Base-by-base conservation (phyloP, 2,888 invertebrate genomes). In the Phyto melanocephala region DNA sequence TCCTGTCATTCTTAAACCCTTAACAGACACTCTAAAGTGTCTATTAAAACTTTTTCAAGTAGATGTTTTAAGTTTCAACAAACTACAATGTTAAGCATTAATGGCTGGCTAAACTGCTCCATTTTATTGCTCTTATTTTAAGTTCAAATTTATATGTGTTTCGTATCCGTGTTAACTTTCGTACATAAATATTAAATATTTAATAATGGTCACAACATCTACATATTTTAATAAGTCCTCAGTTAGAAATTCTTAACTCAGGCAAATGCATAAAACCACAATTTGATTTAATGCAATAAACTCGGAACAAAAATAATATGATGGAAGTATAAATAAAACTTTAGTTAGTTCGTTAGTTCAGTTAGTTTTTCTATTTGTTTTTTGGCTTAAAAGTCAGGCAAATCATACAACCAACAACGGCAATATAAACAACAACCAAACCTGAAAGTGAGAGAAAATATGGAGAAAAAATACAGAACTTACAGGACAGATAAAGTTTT, bases 241-340 rank as follows among this genome's bases (percentile, higher is more conserved):
- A 11, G 17, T 40, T 56, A 63, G 42, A 78, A 58, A 45, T 63
- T 63, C 17, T 24, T 37, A 63, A 54, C 22, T 35, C 33, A 17
- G 24, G 35, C 54, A 68, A 56, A 54, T 65, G 40, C 70, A 68
- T 22, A 63, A 63, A 78, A 70, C 68, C 72, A 74, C 54, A 81
- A 78, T 78, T 81, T 78, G 63, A 70, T 81, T 75, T 78, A 74
- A 58, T 78, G 63, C 63, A 70, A 50, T 47, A 62, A 71, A 77
- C 45, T 62, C 20, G 37, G n/a, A 62, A 40, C 24, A 58, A 63
- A 71, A 62, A 71, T 60, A 47, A 35, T 11, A 28, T 47, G 37
- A 67, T 67, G 35, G n/a, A 50, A 60, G 17, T 22, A 35, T 22
- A 63, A 71, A 56, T 28, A 24, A 71, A 78, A 78, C 70, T 65